phyloP scores from a whole-genome alignment of 1,140 invertebrate species.

The Probaryconus sp. region DNA sequence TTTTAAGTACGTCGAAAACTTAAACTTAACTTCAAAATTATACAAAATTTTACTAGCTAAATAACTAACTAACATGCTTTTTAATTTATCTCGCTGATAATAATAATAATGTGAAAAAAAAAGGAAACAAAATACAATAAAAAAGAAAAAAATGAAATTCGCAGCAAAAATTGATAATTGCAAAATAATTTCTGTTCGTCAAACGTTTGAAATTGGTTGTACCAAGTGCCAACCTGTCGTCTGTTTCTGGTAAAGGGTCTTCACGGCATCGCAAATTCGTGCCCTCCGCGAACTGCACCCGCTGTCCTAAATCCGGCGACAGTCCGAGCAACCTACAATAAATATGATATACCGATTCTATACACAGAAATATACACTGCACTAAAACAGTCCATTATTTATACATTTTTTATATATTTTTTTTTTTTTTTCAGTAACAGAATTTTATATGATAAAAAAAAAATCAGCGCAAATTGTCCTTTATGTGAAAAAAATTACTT shows the following conservation, averaged over 20 bases:
- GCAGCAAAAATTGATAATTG: background rate
- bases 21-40: too few species aligned
- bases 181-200: background rate
- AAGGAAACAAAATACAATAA: background rate
- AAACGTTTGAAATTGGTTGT: constrained; percentile 3
- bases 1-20: too few species aligned
- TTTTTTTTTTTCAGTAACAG: too few species aligned
- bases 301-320: constrained; percentile 74
- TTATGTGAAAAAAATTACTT: too few species aligned
- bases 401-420: too few species aligned
- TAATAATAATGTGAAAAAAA: too few species aligned
- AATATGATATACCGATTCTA: constrained; percentile 71
- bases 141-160: background rate
- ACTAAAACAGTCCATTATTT: constrained; percentile 15
- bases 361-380: constrained; percentile 42
- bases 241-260: constrained; percentile 69
- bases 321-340: constrained; percentile 78
- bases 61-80: too few species aligned
- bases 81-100: too few species aligned
- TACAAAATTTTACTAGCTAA: too few species aligned
- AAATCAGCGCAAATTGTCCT: too few species aligned
- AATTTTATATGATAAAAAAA: too few species aligned
- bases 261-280: constrained; percentile 77
- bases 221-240: constrained; percentile 72
- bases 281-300: constrained; percentile 75